These are phyloP conservation scores for Tiliacea citrago DNA, from an alignment of 2,888 invertebrate species.

Conservation along the genomic window DNA sequence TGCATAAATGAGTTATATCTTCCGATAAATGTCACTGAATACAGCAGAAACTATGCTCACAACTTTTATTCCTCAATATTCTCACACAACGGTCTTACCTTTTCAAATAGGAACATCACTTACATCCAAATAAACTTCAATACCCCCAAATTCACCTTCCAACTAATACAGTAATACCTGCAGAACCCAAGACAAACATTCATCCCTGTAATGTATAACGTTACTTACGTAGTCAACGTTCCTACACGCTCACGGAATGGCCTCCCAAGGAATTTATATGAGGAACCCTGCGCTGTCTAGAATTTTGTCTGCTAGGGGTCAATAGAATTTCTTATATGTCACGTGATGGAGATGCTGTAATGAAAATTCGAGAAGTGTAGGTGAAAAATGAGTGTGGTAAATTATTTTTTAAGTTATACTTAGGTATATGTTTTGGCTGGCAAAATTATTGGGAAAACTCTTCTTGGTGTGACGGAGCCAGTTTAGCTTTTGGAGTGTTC, in stretches of 20 bases:
- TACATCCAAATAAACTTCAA: constrained; percentile 9
- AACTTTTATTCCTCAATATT: not conserved
- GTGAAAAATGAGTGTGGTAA: not conserved
- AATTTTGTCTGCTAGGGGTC: constrained; percentile 44
- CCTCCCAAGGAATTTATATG: constrained; percentile 64
- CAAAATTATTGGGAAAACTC: no score
- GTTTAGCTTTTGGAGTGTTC: no score
- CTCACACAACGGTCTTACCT: not conserved
- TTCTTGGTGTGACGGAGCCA: no score
- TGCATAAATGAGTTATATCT: not conserved
- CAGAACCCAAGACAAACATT: constrained; percentile 41
- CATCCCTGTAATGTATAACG: constrained; percentile 3
- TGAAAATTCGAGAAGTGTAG: constrained; percentile 23
- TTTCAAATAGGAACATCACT: not conserved
- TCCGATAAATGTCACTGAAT: not conserved
- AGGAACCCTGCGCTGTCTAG: constrained; percentile 40
- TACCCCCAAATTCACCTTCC: constrained; percentile 4
- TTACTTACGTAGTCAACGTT: constrained; percentile 21
- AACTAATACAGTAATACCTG: constrained; percentile 23
- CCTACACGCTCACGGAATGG: constrained; percentile 56
- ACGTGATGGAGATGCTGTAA: constrained; percentile 30
- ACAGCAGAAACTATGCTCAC: not conserved
- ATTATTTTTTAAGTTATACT: not conserved
- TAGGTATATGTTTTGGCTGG: not conserved
- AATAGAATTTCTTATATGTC: constrained; percentile 56